These are phyloP conservation scores for Zaprionus inermis DNA, from an alignment of 1,140 invertebrate genomes.

Conservation along the genomic window DNA sequence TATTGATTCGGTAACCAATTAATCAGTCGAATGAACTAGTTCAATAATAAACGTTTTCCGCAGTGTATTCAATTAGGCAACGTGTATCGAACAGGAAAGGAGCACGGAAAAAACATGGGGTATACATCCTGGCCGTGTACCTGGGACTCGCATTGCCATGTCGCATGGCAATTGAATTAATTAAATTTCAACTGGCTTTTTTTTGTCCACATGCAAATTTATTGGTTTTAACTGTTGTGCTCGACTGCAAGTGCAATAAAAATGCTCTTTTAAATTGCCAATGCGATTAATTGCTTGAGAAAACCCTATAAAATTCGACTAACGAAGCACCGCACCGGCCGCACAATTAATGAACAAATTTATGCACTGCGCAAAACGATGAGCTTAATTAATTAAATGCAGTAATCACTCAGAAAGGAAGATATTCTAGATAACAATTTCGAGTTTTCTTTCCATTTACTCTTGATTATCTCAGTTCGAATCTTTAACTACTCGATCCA, in stretches of 20 bases:
- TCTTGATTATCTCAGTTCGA: too few relatives aligned
- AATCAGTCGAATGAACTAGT: slow-evolving; percentile 15
- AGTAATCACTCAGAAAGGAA: not conserved
- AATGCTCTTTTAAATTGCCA: slow-evolving; percentile 23
- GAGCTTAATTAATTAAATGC: not conserved
- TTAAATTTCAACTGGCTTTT: slow-evolving; percentile 27
- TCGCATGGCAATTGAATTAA: slow-evolving; percentile 43
- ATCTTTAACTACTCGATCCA: too few relatives aligned
- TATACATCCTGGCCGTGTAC: not conserved
- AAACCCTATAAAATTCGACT: slow-evolving; percentile 28
- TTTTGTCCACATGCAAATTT: slow-evolving; percentile 32
- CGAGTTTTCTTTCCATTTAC: too few relatives aligned
- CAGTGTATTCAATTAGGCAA: slow-evolving; percentile 2
- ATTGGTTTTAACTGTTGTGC: slow-evolving; percentile 21
- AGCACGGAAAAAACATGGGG: slow-evolving; percentile 24
- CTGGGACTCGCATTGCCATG: slow-evolving; percentile 16
- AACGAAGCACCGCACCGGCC: slow-evolving; percentile 10
- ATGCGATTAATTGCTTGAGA: slow-evolving; percentile 37
- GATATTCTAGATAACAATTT: too few relatives aligned
- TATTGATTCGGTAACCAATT: not conserved
- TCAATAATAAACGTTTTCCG: slow-evolving; percentile 6
- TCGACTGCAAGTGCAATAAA: slow-evolving; percentile 30
- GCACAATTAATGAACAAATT: slow-evolving; percentile 12
- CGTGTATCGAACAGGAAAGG: not conserved
- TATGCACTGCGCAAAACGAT: not conserved